Evolutionary conservation across 2,113 vertebrate species (phyloP), one percentile per base, ranked within the genome.

Genomic region (Datnioides undecimradiatus): DNA sequence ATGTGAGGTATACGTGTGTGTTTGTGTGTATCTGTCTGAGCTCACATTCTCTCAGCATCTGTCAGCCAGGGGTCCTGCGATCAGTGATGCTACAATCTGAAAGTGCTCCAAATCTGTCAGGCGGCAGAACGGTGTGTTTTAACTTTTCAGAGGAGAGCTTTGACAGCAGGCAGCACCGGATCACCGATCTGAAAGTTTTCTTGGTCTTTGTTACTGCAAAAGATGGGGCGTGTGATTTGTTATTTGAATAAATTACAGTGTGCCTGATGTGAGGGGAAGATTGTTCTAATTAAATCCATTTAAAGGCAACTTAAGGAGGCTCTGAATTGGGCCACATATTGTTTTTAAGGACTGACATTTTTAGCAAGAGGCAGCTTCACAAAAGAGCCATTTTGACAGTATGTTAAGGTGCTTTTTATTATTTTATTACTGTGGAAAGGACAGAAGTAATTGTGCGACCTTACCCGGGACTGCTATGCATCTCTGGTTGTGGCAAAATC

Each of bases 101-200:
- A 77, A 36, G 73, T 86, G 90, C 76, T 86, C 89, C 77, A 77
- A 66, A 88, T 92, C 85, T 91, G 90, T 93, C 91, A 91, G 64
- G 29, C 46, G 8, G 52, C 60, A 49, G 59, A 79, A 38, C 0
- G 0, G 2, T 27, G 8, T 66, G 73, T 55, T 55, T 68, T 33
- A 73, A 59, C 46, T 60, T 76, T 75, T 79, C 54, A 85, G 68
- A 76, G 41, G 33, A 16, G 25, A 21, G 13, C 49, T 80, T 73
- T 71, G 76, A 80, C 80, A 73, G 62, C 11, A 6, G 19, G 41
- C 34, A 49, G 41, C 57, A 70, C 41, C 27, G 41, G 49, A 82
- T 82, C 31, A 29, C 10, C 25, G 48, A 27, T 69, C 41, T 40
- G 14, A 76, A 21, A 14, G 55, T 57, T 27, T 6, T 17, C 40